These are phyloP conservation scores for Ornithoptera alexandrae DNA, from an alignment of 2,888 invertebrate genomes.

Conservation along the genomic window DNA sequence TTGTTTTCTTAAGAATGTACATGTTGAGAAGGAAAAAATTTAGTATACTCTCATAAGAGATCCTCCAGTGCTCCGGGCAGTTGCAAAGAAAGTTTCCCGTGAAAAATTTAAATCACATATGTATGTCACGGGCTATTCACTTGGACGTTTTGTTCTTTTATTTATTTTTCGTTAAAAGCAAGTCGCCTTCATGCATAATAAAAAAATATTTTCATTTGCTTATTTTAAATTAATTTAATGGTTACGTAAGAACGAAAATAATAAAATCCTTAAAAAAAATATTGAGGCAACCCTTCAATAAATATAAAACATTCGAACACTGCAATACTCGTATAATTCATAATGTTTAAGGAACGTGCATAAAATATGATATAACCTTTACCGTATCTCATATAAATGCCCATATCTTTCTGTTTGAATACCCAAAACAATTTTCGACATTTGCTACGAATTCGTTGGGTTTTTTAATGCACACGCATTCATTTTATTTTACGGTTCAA, in stretches of 20 bases:
- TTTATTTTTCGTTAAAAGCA: slow-evolving; percentile 26
- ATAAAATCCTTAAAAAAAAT: background rate
- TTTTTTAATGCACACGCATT: slow-evolving; percentile 25
- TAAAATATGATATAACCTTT: slow-evolving; percentile 28
- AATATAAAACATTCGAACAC: slow-evolving; percentile 13
- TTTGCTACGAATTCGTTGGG: slow-evolving; percentile 5
- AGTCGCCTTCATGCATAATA: background rate
- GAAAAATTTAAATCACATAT: slow-evolving; percentile 25
- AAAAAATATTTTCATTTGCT: background rate
- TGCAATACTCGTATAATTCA: slow-evolving; percentile 19
- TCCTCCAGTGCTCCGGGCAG: slow-evolving; percentile 48
- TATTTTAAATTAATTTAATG: background rate
- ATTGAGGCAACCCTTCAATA: slow-evolving; percentile 1
- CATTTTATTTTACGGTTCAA: slow-evolving; percentile 15
- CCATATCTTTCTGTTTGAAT: slow-evolving; percentile 17
- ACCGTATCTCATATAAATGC: slow-evolving; percentile 20
- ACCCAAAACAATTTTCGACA: slow-evolving; percentile 22
- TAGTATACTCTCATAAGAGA: slow-evolving; percentile 44
- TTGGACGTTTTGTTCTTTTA: slow-evolving; percentile 11
- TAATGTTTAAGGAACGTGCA: slow-evolving; percentile 22
- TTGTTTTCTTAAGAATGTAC: background rate
- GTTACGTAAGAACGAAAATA: background rate
- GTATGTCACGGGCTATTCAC: slow-evolving; percentile 17
- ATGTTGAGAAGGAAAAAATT: background rate
- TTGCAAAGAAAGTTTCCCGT: slow-evolving; percentile 43